A percentile compares a stretch with the other conserved stretches of the same genome.
Conservation (phyloP, 2,888 invertebrate species). For the Mantis religiosa region DNA sequence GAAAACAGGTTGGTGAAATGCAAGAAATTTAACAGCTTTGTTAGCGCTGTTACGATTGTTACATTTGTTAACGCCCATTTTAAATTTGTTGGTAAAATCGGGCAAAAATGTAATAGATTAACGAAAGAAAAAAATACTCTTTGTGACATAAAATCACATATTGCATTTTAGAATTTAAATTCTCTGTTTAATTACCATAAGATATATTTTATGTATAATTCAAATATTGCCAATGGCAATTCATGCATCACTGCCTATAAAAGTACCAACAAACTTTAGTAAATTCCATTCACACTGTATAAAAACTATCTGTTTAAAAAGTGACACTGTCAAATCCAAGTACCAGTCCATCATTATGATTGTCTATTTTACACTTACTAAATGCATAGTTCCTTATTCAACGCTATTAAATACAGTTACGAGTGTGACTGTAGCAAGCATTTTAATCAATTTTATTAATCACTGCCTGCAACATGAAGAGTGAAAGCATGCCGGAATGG, state of each 20-base stretch:
- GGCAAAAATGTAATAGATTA: background rate
- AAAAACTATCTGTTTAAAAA: background rate
- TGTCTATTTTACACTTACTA: background rate
- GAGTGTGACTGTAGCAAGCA: background rate
- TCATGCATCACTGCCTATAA: background rate
- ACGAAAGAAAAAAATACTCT: background rate
- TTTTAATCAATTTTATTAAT: background rate
- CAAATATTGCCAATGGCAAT: background rate
- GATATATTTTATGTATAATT: background rate
- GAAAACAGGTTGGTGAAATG: too few species aligned
- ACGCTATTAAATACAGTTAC: background rate
- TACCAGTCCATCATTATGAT: background rate
- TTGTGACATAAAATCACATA: background rate
- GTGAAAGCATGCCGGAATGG: background rate
- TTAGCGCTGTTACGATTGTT: too few species aligned
- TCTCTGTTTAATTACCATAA: background rate
- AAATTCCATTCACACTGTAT: background rate
- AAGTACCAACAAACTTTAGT: background rate
- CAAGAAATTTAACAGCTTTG: too few species aligned
- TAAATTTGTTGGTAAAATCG: too few species aligned
- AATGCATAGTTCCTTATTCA: background rate
- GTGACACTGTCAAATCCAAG: background rate
- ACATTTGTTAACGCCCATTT: too few species aligned
- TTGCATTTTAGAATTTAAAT: background rate
- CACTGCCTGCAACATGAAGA: background rate